Conservation (phyloP, 2,797 vertebrate species). For the Amphiprion clarkii region DNA sequence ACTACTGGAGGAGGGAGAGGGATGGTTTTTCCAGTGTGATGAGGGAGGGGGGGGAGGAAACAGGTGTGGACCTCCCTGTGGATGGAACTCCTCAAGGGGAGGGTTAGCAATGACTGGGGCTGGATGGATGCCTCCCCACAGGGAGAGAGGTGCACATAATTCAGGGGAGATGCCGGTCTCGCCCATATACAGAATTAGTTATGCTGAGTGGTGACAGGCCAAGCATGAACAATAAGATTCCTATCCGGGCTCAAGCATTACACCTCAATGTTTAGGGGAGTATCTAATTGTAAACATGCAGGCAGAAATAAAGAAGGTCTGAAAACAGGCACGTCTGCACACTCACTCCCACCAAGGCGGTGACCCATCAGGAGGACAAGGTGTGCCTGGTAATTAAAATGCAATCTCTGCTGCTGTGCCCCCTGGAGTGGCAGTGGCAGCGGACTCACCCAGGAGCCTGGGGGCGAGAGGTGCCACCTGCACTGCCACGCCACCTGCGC, state of each 20-base stretch:
- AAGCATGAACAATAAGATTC: constrained; percentile 74
- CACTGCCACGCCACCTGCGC: constrained; percentile 87
- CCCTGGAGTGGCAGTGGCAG: constrained; percentile 79
- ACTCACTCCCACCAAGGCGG: constrained; percentile 69
- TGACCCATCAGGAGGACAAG: constrained; percentile 85
- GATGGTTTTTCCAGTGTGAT: constrained; percentile 67
- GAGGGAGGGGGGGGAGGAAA: constrained; percentile 49
- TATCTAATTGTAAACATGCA: constrained; percentile 68
- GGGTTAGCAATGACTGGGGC: constrained; percentile 76
- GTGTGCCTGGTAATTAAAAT: constrained; percentile 89
- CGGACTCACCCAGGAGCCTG: constrained; percentile 80
- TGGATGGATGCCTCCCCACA: constrained; percentile 79
- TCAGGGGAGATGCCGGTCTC: constrained; percentile 74
- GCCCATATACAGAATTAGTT: constrained; percentile 69
- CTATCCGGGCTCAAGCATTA: constrained; percentile 29
- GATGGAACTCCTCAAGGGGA: constrained; percentile 77
- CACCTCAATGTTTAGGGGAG: constrained; percentile 46
- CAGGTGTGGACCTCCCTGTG: constrained; percentile 83
- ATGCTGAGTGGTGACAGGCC: constrained; percentile 68
- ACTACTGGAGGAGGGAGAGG: constrained; percentile 62
- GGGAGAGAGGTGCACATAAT: constrained; percentile 76
- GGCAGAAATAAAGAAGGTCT: constrained; percentile 54
- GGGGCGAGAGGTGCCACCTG: constrained; percentile 87
- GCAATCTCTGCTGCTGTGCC: constrained; percentile 85
- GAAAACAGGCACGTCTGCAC: constrained; percentile 59